phyloP scores from a whole-genome alignment of 2,113 vertebrate species.

The Aptenodytes patagonicus region DNA sequence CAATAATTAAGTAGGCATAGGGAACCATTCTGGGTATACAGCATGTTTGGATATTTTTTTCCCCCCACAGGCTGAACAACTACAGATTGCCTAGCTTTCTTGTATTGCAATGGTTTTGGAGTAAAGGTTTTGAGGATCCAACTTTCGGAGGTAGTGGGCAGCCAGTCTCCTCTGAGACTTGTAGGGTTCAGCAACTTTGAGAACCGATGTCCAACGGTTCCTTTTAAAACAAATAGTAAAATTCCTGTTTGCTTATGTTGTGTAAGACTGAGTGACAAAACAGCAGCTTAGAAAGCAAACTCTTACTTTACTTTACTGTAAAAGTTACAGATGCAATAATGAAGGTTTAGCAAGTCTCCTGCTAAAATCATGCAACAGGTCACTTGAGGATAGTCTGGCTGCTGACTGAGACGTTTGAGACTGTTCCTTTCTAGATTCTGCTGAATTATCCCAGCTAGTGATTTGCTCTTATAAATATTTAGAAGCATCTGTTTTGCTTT shows the following conservation, averaged over 20 bases:
- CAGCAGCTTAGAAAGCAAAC: not conserved
- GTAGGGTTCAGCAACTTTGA: not conserved
- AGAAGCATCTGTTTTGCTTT: constrained; percentile 31
- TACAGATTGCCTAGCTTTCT: not conserved
- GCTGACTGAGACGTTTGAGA: not conserved
- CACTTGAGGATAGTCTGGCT: constrained; percentile 6
- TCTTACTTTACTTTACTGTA: not conserved
- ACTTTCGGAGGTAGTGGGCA: not conserved
- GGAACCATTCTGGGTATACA: not conserved
- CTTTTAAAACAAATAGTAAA: not conserved
- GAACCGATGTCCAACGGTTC: not conserved
- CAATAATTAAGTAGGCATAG: not conserved
- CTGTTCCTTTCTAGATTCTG: not conserved
- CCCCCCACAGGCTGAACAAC: not conserved
- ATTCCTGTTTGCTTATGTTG: not conserved
- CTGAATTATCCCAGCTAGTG: not conserved
- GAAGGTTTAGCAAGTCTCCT: not conserved
- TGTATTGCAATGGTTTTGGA: not conserved
- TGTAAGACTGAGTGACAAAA: not conserved
- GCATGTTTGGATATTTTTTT: not conserved
- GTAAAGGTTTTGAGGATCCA: not conserved
- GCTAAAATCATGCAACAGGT: not conserved
- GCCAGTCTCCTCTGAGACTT: not conserved
- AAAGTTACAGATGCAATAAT: not conserved
- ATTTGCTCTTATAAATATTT: constrained; percentile 37